Base-by-base conservation (phyloP, 2,797 vertebrate genomes). In the Myotis pilosus region DNA sequence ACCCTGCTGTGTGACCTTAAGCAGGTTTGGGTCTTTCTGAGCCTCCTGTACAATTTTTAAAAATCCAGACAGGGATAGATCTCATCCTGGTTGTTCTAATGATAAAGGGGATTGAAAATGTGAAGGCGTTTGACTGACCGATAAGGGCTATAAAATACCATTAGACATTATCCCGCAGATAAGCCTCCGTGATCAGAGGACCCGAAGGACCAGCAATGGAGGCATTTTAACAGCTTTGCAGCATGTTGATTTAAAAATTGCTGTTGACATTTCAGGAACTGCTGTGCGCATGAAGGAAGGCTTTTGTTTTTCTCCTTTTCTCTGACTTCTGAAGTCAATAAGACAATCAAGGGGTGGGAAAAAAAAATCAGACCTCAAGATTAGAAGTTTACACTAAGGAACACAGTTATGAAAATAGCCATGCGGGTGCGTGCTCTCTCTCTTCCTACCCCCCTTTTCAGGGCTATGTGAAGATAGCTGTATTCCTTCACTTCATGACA, bases 331-430 rank as follows among this genome's bases (percentile, higher is more conserved):
- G 10, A 92, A 92, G 69, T 9, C 55, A 69, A 49, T 57, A 69
- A 87, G 62, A 93, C 4, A 62, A 6, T 47, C 20, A 92, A 55
- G n/a, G 16, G 3, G 11, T 25, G 0, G 38, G 6, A 28, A 1
- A 1, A 74, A 74, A 23, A 96, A 81, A 87, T 60, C 20, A 90
- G 47, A 94, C 11, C 22, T 83, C 33, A 71, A 53, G 15, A 49
- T 55, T 84, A 87, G 62, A 95, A 86, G 51, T 51, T 71, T 76
- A 23, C 22, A 78, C 41, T 68, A 72, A 86, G n/a, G 87, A 69
- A 28, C 4, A n/a, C 57, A 78, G 8, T 51, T 69, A 60, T 75
- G 13, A 66, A 89, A 81, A 49, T 11, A 49, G 13, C n/a, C 22
- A 2, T 4, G 15, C 68, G 19, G 5, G 5, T 38, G 12, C 23